Base-by-base conservation (phyloP, 2,888 invertebrate genomes). In the Lucinisca nassula region DNA sequence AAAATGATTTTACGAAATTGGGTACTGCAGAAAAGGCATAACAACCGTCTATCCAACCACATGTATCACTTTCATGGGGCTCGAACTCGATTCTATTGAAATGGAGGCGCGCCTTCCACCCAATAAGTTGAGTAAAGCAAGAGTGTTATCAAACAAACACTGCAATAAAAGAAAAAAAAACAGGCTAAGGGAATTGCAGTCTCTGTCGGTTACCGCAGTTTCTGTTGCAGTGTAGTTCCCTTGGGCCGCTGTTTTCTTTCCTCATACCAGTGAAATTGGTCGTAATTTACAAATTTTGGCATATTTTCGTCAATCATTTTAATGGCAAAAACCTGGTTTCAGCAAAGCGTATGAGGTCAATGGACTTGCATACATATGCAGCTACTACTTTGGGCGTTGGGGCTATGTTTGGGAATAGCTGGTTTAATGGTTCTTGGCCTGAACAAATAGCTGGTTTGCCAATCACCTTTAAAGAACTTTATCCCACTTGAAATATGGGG, bases 171-270 rank as follows among this genome's bases (percentile, higher is more conserved):
- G 40, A 17, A 51, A 51, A 51, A 51, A 51, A 51, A n/a, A 37
- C 4, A 38, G 38, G 37, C 27, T 73, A n/a, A 73, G n/a, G n/a
- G 73, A 73, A 37, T n/a, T 73, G 27, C 73, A 73, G 40, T 73
- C 73, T 37, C 24, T 73, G 2, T 73, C 10, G 73, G 73, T 37
- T 37, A 24, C 24, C 40, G 35, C 37, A 73, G 21, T 24, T 73
- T 73, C 27, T 21, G 38, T 37, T 38, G 38, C 73, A 38, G 12
- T 24, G 73, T 73, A 12, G 73, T 73, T 12, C 21, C n/a, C n/a
- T 38, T 38, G 3, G 73, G 73, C 30, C 35, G 73, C 8, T 37
- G 40, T 12, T 73, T 73, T 73, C 27, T 73, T 73, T 12, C 14
- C 38, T n/a, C 8, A 37, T 27, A 73, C 14, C 38, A 73, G 21